Evolutionary conservation across 2,888 invertebrate genomes (phyloP), one percentile per base, ranked within the genome.

Genomic region (Xestia sexstrigata): DNA sequence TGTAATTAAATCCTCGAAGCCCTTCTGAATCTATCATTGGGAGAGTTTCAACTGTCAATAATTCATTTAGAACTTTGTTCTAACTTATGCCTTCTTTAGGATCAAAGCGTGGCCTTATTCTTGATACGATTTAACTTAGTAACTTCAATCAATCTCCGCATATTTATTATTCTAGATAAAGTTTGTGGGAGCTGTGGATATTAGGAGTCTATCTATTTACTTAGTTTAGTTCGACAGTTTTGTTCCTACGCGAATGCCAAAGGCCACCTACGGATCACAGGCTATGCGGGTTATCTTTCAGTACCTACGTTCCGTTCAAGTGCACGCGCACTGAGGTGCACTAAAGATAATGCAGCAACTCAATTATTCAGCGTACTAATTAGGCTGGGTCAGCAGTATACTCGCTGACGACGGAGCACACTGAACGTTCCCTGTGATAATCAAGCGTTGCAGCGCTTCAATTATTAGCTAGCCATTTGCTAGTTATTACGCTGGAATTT

Each of bases 391-490:
- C 87, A 79, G 70, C 73, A 30, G 62, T 62, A 70, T 63, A 55
- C 49, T n/a, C 49, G 66, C 76, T 79, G 87, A 70, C 69, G 65
- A 42, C 42, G 63, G 17, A 63, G 70, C 60, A 62, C 68, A 60
- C 74, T 71, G 68, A 80, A 75, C 65, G 67, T 58, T 78, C 60
- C 66, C 62, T 58, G 76, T 73, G 75, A 77, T 88, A 89, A 88
- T 87, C 81, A 87, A 90, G 85, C 70, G 75, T 65, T 79, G 79
- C 80, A 83, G 72, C 66, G 76, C 73, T 86, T 86, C 87, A 87
- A 87, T 88, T 81, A 88, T 89, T 83, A 86, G 85, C 74, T 82
- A 63, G 83, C 83, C 85, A 87, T 90, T 89, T 88, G 77, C 78
- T 81, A 82, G 89, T 84, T 87, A 89, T 86, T 89, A 82, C 75